Evolutionary conservation across 2,888 invertebrate species (phyloP).

Genomic region (Linnaemya vulpina): DNA sequence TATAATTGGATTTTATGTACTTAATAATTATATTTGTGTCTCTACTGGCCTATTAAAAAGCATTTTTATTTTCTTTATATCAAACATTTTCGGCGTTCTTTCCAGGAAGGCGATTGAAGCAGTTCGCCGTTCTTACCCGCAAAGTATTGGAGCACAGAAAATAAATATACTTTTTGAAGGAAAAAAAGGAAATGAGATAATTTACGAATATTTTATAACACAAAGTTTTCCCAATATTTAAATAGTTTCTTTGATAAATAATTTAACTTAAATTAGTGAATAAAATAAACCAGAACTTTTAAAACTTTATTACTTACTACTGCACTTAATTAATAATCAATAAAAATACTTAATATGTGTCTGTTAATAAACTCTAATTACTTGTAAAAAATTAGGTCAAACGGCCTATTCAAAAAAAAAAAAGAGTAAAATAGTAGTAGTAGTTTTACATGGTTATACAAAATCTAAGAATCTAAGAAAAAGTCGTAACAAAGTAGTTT

Average conservation of each 20-base stretch:
- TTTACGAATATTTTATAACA: background rate
- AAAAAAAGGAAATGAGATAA: too few species aligned
- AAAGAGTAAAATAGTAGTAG: slow-evolving; percentile 24
- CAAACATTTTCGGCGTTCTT: too few species aligned
- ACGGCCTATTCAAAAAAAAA: slow-evolving; percentile 47
- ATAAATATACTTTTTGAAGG: background rate
- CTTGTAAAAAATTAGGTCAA: slow-evolving; percentile 35
- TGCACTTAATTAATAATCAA: slow-evolving; percentile 26
- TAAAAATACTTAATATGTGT: slow-evolving; percentile 45
- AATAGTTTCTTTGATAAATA: slow-evolving; percentile 9
- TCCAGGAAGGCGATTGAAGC: too few species aligned
- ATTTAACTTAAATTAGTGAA: slow-evolving; percentile 9
- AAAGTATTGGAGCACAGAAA: too few species aligned
- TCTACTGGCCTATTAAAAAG: too few species aligned
- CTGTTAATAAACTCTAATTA: slow-evolving; percentile 40
- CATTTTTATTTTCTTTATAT: too few species aligned
- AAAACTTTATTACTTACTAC: slow-evolving; percentile 48
- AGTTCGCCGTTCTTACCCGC: too few species aligned
- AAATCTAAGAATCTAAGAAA: slow-evolving; percentile 68
- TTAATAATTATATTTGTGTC: too few species aligned
- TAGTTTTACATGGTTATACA: slow-evolving; percentile 48
- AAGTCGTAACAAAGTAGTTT: slow-evolving; percentile 54
- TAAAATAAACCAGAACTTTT: slow-evolving; percentile 31
- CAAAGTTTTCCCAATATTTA: slow-evolving; percentile 12
- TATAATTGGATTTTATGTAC: too few species aligned